Conservation (phyloP, 2,888 invertebrate species). For the Apoda limacodes region DNA sequence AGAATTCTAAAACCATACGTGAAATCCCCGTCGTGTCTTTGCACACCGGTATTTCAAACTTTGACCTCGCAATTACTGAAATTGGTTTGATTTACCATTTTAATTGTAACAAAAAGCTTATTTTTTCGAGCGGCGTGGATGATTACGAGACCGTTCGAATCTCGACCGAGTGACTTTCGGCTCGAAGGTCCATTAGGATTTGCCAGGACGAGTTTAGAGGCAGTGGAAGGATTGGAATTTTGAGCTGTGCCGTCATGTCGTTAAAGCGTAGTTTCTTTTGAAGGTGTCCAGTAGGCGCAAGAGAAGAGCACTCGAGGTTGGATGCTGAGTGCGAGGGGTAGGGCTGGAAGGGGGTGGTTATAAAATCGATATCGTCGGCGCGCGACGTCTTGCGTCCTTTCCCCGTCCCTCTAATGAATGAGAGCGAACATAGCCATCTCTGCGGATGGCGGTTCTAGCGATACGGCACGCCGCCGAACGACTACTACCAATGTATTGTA, state of each 20-base stretch:
- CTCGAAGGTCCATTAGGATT: conserved; percentile 59
- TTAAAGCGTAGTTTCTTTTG: conserved; percentile 65
- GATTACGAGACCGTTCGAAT: conserved; percentile 47
- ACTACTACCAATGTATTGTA: conserved; percentile 34
- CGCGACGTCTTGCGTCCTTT: conserved; percentile 61
- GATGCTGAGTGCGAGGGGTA: conserved; percentile 63
- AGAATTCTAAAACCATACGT: conserved; percentile 31
- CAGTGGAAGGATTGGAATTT: conserved; percentile 41
- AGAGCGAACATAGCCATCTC: conserved; percentile 65
- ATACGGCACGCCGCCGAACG: conserved; percentile 40
- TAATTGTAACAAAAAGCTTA: conserved; percentile 70
- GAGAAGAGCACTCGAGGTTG: conserved; percentile 69
- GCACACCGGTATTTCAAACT: conserved; percentile 55
- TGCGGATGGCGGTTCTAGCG: conserved; percentile 56
- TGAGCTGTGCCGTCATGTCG: conserved; percentile 59
- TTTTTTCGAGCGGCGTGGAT: conserved; percentile 55
- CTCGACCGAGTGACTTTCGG: conserved; percentile 66
- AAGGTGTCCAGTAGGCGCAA: conserved; percentile 64
- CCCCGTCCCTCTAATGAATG: conserved; percentile 64
- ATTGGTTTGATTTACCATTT: conserved; percentile 70
- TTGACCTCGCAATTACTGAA: conserved; percentile 68
- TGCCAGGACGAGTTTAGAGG: conserved; percentile 37
- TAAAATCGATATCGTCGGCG: conserved; percentile 68
- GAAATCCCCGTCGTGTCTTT: conserved; percentile 38
- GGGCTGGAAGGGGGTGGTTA: conserved; percentile 39